Conservation (phyloP, 1,140 invertebrate species). For the Neoseiulus cucumeris region DNA sequence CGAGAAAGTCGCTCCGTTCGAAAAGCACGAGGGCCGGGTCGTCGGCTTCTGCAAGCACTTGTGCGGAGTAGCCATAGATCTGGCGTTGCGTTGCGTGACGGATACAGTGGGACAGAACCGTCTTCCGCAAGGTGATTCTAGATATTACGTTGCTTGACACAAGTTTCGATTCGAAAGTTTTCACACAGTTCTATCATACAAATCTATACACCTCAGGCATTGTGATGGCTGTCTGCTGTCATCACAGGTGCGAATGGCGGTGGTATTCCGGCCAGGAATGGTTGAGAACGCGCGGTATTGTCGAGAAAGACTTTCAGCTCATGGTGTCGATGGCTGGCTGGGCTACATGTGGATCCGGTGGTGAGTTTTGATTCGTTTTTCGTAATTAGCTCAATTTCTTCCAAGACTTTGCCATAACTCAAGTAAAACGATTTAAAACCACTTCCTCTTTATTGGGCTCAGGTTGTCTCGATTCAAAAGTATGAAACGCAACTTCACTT, state of each 20-base stretch:
- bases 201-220: constrained; percentile 31
- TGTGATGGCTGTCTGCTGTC: constrained; percentile 62
- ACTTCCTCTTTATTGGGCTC: too few relatives aligned
- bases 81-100: constrained; percentile 15
- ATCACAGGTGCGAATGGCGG: constrained; percentile 52
- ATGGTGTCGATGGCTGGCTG: constrained; percentile 57
- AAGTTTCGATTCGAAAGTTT: constrained; percentile 18
- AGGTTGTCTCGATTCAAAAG: too few relatives aligned
- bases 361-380: too few relatives aligned
- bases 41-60: constrained; percentile 65
- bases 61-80: constrained; percentile 60
- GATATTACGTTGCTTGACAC: neutral
- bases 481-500: too few relatives aligned
- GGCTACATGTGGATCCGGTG: constrained; percentile 46
- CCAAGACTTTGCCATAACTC: too few relatives aligned
- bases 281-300: constrained; percentile 37
- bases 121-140: neutral
- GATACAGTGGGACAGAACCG: neutral
- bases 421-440: too few relatives aligned
- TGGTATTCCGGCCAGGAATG: constrained; percentile 45
- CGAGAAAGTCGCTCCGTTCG: constrained; percentile 34
- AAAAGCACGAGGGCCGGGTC: constrained; percentile 27
- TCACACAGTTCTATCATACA: neutral
- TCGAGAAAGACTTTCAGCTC: constrained; percentile 43
- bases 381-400: too few relatives aligned